Percentiles rank a stretch among this genome's conserved stretches.
phyloP scores from a whole-genome alignment of 2,888 invertebrate genomes.

The Dasypogon diadema region DNA sequence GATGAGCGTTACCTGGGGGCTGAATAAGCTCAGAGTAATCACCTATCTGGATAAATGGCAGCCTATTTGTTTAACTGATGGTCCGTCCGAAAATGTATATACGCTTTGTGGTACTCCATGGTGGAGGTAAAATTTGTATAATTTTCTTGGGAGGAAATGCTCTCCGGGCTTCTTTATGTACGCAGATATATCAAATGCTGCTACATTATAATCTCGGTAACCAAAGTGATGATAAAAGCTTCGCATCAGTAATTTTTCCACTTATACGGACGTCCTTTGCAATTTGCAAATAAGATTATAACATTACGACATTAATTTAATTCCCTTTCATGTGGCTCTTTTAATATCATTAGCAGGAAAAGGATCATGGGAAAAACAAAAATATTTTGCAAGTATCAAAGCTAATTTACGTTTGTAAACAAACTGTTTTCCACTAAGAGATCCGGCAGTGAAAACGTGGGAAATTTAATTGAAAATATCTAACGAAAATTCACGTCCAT shows the following conservation, averaged over 20 bases:
- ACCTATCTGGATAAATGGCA: conserved; percentile 44
- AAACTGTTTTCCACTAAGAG: too few species aligned
- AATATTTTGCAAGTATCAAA: not conserved
- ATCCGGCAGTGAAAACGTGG: conserved; percentile 5
- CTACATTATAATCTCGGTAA: conserved; percentile 19
- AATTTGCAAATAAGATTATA: not conserved
- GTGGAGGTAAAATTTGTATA: conserved; percentile 11
- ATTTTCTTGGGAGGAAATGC: not conserved
- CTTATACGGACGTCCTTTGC: not conserved
- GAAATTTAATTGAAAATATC: not conserved
- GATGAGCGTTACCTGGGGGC: conserved; percentile 41
- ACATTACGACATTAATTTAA: too few species aligned
- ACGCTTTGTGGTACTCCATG: conserved; percentile 2
- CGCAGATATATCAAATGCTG: not conserved
- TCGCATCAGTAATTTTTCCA: not conserved
- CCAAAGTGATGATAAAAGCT: conserved; percentile 20
- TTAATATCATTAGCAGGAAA: not conserved
- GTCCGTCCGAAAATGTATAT: conserved; percentile 31
- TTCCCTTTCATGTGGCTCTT: not conserved
- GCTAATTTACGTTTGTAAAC: not conserved
- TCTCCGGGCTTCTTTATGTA: not conserved
- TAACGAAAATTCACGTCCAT: conserved; percentile 13
- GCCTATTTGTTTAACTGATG: conserved; percentile 48
- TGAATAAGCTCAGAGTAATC: conserved; percentile 49
- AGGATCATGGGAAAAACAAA: not conserved